Percentiles rank a stretch among this genome's conserved stretches.
These are phyloP conservation scores for Caenorhabditis imperialis DNA, from an alignment of 2,888 invertebrate genomes.

Conservation along the genomic window DNA sequence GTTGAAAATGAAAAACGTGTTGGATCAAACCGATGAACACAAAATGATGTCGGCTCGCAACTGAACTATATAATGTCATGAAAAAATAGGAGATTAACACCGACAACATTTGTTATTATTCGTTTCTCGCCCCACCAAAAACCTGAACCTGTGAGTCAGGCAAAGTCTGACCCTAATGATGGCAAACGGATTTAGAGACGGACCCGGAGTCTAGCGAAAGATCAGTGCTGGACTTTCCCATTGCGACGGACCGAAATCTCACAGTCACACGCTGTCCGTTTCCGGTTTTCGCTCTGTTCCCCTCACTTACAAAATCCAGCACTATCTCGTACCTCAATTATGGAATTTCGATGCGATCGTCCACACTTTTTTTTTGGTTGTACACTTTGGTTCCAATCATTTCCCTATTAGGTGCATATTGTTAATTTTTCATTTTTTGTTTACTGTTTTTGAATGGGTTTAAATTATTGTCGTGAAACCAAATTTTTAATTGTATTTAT, in stretches of 20 bases:
- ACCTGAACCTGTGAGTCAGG: conserved; percentile 40
- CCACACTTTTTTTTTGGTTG: conserved; percentile 25
- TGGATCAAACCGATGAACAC: conserved; percentile 27
- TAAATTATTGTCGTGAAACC: too few species aligned
- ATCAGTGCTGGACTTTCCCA: conserved; percentile 31
- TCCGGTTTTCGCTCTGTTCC: conserved; percentile 42
- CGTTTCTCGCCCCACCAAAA: conserved; percentile 22
- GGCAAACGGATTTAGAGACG: conserved; percentile 30
- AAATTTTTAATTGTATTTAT: too few species aligned
- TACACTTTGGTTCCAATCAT: conserved; percentile 32
- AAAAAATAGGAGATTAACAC: conserved; percentile 42
- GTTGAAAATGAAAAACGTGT: conserved; percentile 19
- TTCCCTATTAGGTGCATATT: too few species aligned
- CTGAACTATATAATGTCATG: conserved; percentile 36
- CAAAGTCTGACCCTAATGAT: conserved; percentile 27
- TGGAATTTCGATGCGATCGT: conserved; percentile 31
- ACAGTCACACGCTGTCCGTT: conserved; percentile 29
- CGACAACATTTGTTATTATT: conserved; percentile 45
- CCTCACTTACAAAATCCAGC: conserved; percentile 27
- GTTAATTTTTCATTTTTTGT: too few species aligned
- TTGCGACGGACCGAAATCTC: conserved; percentile 21
- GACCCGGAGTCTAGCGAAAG: conserved; percentile 33
- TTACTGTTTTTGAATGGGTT: too few species aligned
- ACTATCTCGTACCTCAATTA: conserved; percentile 51
- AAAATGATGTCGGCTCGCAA: conserved; percentile 38